Percentiles rank a stretch among this genome's conserved stretches.
phyloP scores from a whole-genome alignment of 1,140 invertebrate species.

The Coelopa frigida region DNA sequence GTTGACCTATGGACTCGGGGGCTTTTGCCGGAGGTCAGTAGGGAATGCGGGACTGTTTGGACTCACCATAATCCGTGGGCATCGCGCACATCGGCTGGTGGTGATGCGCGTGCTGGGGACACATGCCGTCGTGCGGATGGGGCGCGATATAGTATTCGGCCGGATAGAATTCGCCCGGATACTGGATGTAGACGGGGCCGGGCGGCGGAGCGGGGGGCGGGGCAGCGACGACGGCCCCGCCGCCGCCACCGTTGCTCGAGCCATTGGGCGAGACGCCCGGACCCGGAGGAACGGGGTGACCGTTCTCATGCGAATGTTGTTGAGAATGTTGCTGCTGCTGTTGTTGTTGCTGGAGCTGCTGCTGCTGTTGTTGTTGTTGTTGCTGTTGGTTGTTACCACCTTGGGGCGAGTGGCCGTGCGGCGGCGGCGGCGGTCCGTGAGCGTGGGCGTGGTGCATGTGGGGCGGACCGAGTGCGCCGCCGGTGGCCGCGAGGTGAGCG shows the following conservation, averaged over 20 bases:
- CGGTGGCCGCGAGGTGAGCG: constrained; percentile 19
- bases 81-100: constrained; percentile 41
- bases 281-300: constrained; percentile 10
- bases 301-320: constrained; percentile 13
- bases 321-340: constrained; percentile 12
- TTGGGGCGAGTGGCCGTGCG: constrained; percentile 6
- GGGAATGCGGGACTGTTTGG: no score
- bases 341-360: constrained; percentile 17
- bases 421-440: constrained; percentile 10
- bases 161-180: constrained; percentile 40
- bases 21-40: no score
- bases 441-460: constrained; percentile 11
- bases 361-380: constrained; percentile 11
- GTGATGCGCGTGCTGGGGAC: constrained; percentile 38
- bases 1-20: no score
- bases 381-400: constrained; percentile 12
- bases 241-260: constrained; percentile 26
- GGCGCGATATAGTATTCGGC: constrained; percentile 40
- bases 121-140: constrained; percentile 40
- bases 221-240: constrained; percentile 16
- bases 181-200: constrained; percentile 36
- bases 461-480: constrained; percentile 17
- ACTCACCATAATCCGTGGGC: constrained; percentile 42
- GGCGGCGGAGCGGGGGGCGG: constrained; percentile 27
- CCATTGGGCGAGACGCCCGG: constrained; percentile 14